These are phyloP conservation scores for Coronaproctus castanopsis DNA, from an alignment of 2,888 invertebrate species.

Conservation along the genomic window DNA sequence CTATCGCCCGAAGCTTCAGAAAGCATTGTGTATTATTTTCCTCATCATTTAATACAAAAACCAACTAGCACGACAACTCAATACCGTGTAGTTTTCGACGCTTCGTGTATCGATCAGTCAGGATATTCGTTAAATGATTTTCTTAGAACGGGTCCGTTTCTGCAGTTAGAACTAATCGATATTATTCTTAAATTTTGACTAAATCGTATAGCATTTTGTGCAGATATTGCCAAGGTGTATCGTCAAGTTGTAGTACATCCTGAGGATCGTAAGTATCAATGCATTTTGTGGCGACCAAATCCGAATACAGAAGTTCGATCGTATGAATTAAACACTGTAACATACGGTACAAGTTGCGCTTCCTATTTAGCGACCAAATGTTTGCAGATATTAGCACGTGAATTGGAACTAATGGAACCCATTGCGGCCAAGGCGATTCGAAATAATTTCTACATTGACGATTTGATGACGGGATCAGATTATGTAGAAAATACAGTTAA, in stretches of 20 bases:
- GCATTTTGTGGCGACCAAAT: conserved; percentile 23
- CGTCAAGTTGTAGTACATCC: conserved; percentile 22
- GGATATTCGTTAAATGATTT: conserved; percentile 24
- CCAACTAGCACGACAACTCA: conserved; percentile 17
- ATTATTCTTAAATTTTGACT: conserved; percentile 22
- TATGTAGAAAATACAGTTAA: conserved; percentile 15
- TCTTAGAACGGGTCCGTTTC: conserved; percentile 22
- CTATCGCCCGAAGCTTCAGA: neutral
- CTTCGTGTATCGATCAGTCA: conserved; percentile 14
- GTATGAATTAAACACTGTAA: conserved; percentile 22
- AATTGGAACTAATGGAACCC: conserved; percentile 14
- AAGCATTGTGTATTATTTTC: conserved; percentile 17
- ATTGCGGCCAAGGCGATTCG: conserved; percentile 14
- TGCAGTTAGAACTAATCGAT: conserved; percentile 23
- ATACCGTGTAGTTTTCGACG: conserved; percentile 21
- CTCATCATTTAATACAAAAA: conserved; percentile 19
- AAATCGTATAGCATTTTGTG: conserved; percentile 22
- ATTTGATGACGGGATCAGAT: conserved; percentile 19
- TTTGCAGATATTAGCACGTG: conserved; percentile 20
- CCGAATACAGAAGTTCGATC: neutral
- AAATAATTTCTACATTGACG: conserved; percentile 24
- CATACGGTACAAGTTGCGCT: conserved; percentile 19
- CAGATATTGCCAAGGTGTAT: conserved; percentile 26
- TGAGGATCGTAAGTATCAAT: conserved; percentile 22
- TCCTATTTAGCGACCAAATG: conserved; percentile 21